Evolutionary conservation across 2,113 vertebrate species (phyloP), one percentile per base, ranked within the genome.

Genomic region (Leptodactylus fuscus): DNA sequence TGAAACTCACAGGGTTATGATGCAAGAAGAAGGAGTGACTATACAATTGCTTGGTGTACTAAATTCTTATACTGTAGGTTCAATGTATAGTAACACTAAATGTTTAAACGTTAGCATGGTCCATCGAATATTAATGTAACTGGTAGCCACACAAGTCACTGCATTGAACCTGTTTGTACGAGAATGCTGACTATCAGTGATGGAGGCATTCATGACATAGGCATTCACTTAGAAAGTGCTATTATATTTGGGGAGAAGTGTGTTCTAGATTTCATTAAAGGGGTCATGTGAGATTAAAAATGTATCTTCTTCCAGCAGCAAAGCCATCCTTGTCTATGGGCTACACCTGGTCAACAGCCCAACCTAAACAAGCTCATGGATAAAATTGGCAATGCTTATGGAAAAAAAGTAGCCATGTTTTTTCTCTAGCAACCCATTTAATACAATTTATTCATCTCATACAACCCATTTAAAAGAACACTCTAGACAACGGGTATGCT

Each of bases 171-270:
- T 73, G 27, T 73, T 73, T 46, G 12, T 73, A 13, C 13, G 38
- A 73, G 22, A 46, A 44, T 46, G n/a, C 38, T 18, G 34, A 18
- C 2, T 20, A 18, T 20, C 16, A 70, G 34, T 41, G n/a, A 29
- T 24, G 41, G 12, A 74, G 15, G 44, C 71, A 48, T 46, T 44
- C n/a, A 74, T 44, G 36, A 32, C 62, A 34, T 32, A 62, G 62
- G 62, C 62, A 67, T 67, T 67, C 62, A 67, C 62, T 67, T 7
- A 20, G 27, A 34, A 67, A 67, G 62, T 67, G 62, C 62, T 18
- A 67, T 67, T 67, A 67, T 15, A 34, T 67, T 16, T 18, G 15
- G 27, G 16, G 29, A 67, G 62, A 34, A 34, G 6, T 16, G 34
- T 24, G n/a, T n/a, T n/a, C n/a, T n/a, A n/a, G n/a, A n/a, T n/a